phyloP scores from a whole-genome alignment of 2,888 invertebrate genomes.

The Synanthedon vespiformis region DNA sequence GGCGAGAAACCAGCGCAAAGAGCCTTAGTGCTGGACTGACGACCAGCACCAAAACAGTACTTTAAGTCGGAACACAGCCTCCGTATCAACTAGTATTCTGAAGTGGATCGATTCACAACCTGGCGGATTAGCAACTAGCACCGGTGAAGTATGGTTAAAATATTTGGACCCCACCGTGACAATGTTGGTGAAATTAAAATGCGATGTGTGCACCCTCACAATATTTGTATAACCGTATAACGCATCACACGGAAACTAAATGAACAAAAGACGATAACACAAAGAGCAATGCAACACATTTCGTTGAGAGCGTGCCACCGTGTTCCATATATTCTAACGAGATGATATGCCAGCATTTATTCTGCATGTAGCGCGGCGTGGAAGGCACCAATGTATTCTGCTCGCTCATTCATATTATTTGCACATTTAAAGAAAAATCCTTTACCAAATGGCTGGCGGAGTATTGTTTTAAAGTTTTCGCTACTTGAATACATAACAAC shows the following conservation, averaged over 20 bases:
- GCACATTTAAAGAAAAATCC: neutral
- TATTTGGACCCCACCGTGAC: no score
- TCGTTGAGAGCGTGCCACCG: constrained; percentile 50
- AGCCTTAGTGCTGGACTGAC: no score
- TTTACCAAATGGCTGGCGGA: neutral
- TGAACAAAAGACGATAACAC: constrained; percentile 57
- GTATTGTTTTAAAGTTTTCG: neutral
- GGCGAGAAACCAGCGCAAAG: no score
- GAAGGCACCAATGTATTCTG: constrained; percentile 15
- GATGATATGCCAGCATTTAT: constrained; percentile 56
- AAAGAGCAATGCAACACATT: constrained; percentile 64
- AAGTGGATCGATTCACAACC: no score
- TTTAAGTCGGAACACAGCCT: no score
- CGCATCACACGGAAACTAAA: constrained; percentile 40
- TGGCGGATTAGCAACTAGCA: no score
- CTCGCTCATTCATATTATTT: constrained; percentile 1
- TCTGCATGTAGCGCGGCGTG: constrained; percentile 23
- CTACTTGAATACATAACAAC: neutral
- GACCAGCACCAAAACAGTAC: no score
- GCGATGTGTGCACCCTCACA: constrained; percentile 2
- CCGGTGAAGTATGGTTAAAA: no score
- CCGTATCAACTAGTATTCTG: no score
- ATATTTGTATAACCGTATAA: constrained; percentile 13
- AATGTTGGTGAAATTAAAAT: no score
- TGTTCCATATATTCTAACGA: constrained; percentile 64